A percentile compares a stretch with the other conserved stretches of the same genome.
Evolutionary conservation across 2,113 vertebrate species (phyloP).

Genomic region (Ovis canadensis): DNA sequence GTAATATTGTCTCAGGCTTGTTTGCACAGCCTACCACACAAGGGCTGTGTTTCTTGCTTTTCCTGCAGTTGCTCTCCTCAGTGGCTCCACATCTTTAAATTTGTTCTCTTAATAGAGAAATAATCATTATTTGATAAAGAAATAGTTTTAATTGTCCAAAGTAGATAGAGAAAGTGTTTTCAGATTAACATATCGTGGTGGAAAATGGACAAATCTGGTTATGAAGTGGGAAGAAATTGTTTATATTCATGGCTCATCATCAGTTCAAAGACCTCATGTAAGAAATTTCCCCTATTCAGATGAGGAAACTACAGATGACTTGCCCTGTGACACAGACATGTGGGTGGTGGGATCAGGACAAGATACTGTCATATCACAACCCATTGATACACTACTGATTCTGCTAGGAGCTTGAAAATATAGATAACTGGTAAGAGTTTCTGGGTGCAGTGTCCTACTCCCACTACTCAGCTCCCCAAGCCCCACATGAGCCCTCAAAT

Average conservation of each 20-base stretch:
- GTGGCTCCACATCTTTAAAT: neutral
- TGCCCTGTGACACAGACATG: rapidly evolving
- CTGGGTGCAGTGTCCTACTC: neutral
- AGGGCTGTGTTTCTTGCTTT: neutral
- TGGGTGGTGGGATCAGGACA: neutral
- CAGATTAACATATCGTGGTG: neutral
- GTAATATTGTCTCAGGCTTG: neutral
- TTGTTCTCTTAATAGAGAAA: neutral
- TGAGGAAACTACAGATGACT: neutral
- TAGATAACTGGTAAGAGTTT: neutral
- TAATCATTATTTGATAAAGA: neutral
- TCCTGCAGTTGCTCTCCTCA: neutral
- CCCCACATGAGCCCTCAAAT: neutral
- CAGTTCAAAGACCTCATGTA: neutral
- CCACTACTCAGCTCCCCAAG: neutral
- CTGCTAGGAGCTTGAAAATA: neutral
- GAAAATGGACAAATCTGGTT: neutral
- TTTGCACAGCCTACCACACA: neutral
- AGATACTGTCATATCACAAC: neutral
- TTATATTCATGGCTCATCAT: neutral
- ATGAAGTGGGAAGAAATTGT: neutral
- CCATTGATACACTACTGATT: neutral
- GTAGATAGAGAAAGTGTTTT: neutral
- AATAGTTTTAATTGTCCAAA: neutral
- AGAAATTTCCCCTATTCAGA: neutral